A percentile compares a stretch with the other conserved stretches of the same genome.
These are phyloP conservation scores for Hippopotamus amphibius DNA, from an alignment of 2,113 vertebrate genomes.

Conservation along the genomic window DNA sequence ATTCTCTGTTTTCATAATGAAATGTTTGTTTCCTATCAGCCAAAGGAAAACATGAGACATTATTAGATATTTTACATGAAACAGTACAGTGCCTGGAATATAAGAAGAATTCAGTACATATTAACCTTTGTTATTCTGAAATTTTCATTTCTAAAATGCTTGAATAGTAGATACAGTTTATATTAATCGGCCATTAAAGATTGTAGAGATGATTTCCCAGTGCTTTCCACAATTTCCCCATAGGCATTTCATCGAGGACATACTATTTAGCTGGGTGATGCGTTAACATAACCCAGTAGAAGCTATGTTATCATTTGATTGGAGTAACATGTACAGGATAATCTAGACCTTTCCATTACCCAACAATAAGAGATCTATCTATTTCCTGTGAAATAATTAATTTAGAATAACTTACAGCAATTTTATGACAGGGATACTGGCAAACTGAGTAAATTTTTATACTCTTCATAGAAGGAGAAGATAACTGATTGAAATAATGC, in stretches of 20 bases:
- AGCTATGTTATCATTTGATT: background rate
- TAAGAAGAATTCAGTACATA: background rate
- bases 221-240: background rate
- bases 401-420: background rate
- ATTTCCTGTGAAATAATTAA: background rate
- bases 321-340: background rate
- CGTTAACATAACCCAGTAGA: too few relatives aligned
- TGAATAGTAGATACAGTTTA: background rate
- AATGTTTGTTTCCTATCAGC: background rate
- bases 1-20: background rate
- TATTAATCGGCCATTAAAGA: background rate
- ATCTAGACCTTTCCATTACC: background rate
- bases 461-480: background rate
- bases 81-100: background rate
- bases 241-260: background rate
- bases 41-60: background rate
- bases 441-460: background rate
- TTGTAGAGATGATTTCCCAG: background rate
- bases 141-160: background rate
- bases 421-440: background rate
- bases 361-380: background rate
- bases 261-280: background rate
- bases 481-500: background rate
- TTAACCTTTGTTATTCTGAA: background rate
- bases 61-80: background rate